A percentile compares a stretch with the other conserved stretches of the same genome.
phyloP scores from a whole-genome alignment of 35 echinoderm and acorn worm species.

The Lytechinus pictus region DNA sequence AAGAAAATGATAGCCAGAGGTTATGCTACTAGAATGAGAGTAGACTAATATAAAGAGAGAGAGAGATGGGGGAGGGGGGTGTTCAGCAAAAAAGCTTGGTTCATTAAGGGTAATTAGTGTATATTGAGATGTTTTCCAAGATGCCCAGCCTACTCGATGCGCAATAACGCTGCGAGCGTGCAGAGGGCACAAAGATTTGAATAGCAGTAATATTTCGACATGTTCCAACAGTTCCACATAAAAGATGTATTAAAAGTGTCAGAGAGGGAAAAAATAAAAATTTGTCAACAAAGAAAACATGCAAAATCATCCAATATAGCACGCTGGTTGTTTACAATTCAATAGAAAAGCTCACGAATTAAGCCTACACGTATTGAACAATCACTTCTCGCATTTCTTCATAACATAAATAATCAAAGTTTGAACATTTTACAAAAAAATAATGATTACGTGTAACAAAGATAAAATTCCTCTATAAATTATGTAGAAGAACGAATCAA shows the following conservation, averaged over 20 bases:
- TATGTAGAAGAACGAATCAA: background rate
- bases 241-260: background rate
- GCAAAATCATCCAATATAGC: background rate
- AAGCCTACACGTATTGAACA: too few relatives aligned
- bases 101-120: too few relatives aligned
- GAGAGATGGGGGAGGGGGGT: background rate
- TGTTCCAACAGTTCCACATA: background rate
- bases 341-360: background rate
- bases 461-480: too few relatives aligned
- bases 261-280: background rate
- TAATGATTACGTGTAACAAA: too few relatives aligned
- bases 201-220: background rate
- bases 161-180: background rate
- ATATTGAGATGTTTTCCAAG: too few relatives aligned
- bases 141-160: background rate
- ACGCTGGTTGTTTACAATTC: background rate
- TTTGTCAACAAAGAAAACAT: background rate
- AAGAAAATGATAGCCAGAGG: background rate
- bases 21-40: background rate
- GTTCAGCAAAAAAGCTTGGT: too few relatives aligned
- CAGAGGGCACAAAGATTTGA: background rate
- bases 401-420: too few relatives aligned
- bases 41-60: background rate
- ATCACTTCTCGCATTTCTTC: too few relatives aligned
- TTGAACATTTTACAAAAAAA: too few relatives aligned